Percentiles rank a stretch among this genome's conserved stretches.
These are phyloP conservation scores for Heliconius hermathena DNA, from an alignment of 1,140 invertebrate species.

Conservation along the genomic window DNA sequence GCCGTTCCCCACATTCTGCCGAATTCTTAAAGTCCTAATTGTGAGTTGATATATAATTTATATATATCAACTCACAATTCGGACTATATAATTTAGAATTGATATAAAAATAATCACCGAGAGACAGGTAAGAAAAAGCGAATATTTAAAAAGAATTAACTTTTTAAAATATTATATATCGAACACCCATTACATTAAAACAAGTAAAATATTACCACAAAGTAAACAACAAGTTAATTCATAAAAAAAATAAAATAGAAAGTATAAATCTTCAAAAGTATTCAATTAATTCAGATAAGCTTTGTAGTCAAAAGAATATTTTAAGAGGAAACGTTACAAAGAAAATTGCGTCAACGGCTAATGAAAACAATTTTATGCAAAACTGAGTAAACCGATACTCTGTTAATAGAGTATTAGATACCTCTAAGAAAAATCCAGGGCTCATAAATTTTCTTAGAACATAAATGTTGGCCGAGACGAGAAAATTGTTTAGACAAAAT, in stretches of 20 bases:
- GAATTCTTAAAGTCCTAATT: too few relatives aligned
- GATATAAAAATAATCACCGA: too few relatives aligned
- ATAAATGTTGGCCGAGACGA: conserved; percentile 1
- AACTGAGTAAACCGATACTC: conserved; percentile 47
- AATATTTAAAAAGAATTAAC: too few relatives aligned
- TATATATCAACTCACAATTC: too few relatives aligned
- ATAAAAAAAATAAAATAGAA: conserved; percentile 37
- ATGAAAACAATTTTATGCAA: conserved; percentile 75
- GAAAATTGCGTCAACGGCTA: conserved; percentile 52
- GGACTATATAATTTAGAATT: too few relatives aligned
- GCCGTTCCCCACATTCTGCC: too few relatives aligned
- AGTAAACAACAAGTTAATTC: conserved; percentile 32
- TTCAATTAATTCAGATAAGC: conserved; percentile 49
- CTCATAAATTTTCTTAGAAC: conserved; percentile 18
- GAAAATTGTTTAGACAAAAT: neutral
- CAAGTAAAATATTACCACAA: neutral
- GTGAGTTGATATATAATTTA: too few relatives aligned
- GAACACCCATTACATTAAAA: neutral
- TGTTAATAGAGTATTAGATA: conserved; percentile 42
- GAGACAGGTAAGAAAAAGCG: too few relatives aligned
- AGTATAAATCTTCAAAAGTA: conserved; percentile 45
- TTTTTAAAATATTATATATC: too few relatives aligned
- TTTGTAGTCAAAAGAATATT: conserved; percentile 65
- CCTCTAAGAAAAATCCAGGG: conserved; percentile 13
- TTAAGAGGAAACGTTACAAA: conserved; percentile 48